Base-by-base conservation (phyloP, 2,113 vertebrate genomes). In the Lycocorax pyrrhopterus region DNA sequence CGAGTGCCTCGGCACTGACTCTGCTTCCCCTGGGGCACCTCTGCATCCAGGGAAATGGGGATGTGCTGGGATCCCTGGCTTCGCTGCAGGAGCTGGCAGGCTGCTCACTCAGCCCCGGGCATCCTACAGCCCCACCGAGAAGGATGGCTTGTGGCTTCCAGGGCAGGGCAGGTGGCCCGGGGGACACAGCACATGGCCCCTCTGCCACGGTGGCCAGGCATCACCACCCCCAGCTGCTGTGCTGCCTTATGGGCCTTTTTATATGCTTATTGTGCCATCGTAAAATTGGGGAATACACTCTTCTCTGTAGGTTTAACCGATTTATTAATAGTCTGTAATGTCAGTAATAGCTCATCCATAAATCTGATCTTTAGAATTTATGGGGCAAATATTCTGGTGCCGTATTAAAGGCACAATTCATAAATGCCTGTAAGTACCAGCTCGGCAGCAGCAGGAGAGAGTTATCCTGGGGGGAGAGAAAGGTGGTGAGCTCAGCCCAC, bases 361-460 rank as follows among this genome's bases (percentile, higher is more conserved):
- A 96, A 96, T 97, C 96, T 93, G 81, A 71, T 95, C 92, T 92
- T 78, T 77, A 85, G 95, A 94, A 98, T 98, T 97, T 97, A 97
- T 97, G 86, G 93, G 81, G 68, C 87, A 97, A 97, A 97, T 97
- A 97, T 97, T 94, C 93, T 44, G 56, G 80, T 9, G 10, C 88
- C 8, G 26, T 96, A 97, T 98, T 98, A 96, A 97, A 97, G 95
- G 87, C 90, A 97, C 97, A 95, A 93, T 89, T 98, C 97, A 96
- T 84, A 89, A 93, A 96, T 43, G 87, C 95, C 94, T n/a, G 10
- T 15, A 18, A 92, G 95, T 85, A 81, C 69, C 93, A 29, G 84
- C 89, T 93, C 43, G 1, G 95, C 25, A 9, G 92, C 85, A 71
- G 59, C 60, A 51, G 82, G 77, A 91, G 77, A 39, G 29, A 13